A percentile compares a stretch with the other conserved stretches of the same genome.
These are phyloP conservation scores for Rhingia campestris DNA, from an alignment of 2,888 invertebrate species.

Conservation along the genomic window DNA sequence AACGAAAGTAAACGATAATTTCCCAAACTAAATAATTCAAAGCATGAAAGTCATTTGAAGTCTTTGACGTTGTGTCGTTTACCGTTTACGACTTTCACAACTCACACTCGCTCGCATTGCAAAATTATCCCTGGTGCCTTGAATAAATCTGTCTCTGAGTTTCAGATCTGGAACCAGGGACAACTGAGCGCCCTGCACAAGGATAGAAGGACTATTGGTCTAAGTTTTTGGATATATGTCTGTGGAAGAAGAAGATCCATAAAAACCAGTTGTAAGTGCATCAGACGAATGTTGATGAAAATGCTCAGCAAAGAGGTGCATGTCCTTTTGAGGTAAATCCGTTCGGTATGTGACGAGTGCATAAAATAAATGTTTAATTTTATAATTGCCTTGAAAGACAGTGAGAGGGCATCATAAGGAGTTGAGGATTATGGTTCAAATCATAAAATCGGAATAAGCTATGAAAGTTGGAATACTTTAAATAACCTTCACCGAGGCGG, in stretches of 20 bases:
- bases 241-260: constrained; percentile 9
- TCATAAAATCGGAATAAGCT: constrained; percentile 1
- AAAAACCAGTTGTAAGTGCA: constrained; percentile 30
- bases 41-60: constrained; percentile 57
- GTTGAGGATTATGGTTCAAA: no score
- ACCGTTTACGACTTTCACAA: constrained; percentile 41
- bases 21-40: constrained; percentile 66
- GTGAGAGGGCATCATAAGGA: neutral
- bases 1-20: constrained; percentile 71
- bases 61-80: constrained; percentile 54
- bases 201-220: neutral
- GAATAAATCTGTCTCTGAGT: constrained; percentile 39
- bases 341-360: neutral
- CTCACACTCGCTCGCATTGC: constrained; percentile 1
- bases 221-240: neutral
- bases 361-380: constrained; percentile 23
- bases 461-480: constrained; percentile 6
- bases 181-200: no score
- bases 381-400: constrained; percentile 13
- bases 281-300: constrained; percentile 35
- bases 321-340: neutral
- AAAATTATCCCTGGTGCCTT: neutral
- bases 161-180: no score
- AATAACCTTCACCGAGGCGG: constrained; percentile 9
- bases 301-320: constrained; percentile 18